A percentile compares a stretch with the other conserved stretches of the same genome.
phyloP scores from a whole-genome alignment of 1,140 invertebrate genomes.

The Cephus cinctus region DNA sequence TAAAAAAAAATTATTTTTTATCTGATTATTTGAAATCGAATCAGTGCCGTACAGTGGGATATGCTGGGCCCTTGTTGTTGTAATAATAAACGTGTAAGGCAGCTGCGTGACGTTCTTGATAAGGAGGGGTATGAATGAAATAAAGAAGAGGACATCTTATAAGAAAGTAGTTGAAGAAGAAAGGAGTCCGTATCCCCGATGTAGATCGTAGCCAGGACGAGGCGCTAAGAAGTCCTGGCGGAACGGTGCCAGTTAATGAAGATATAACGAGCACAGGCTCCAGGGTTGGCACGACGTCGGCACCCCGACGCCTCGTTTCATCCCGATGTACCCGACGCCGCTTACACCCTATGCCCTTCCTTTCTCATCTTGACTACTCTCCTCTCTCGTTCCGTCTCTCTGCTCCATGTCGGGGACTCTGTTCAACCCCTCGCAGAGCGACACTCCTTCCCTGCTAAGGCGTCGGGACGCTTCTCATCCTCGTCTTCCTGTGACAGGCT shows the following conservation, averaged over 20 bases:
- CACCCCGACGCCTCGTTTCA: slow-evolving; percentile 31
- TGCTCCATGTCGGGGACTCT: neutral
- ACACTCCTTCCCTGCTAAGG: slow-evolving; percentile 22
- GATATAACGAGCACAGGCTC: slow-evolving; percentile 43
- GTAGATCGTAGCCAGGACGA: no score
- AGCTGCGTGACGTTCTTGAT: no score
- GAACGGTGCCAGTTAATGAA: slow-evolving; percentile 42
- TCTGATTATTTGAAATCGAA: no score
- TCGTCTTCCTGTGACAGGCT: neutral
- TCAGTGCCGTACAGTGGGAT: no score
- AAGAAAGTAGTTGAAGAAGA: no score
- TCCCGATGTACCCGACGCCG: slow-evolving; percentile 25
- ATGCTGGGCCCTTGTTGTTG: no score
- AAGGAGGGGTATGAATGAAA: no score
- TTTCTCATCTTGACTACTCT: neutral
- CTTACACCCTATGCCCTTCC: no score
- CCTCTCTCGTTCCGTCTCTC: slow-evolving; percentile 1
- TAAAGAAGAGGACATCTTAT: no score
- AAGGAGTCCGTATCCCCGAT: no score
- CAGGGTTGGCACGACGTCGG: slow-evolving; percentile 29
- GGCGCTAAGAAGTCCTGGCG: slow-evolving; percentile 34
- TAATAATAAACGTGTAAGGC: no score
- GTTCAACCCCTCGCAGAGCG: slow-evolving; percentile 8
- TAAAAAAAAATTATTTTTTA: no score
- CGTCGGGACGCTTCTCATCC: slow-evolving; percentile 16